Evolutionary conservation across 2,797 vertebrate species (phyloP), one percentile per base, ranked within the genome.

Genomic region (Meriones psammophilus): DNA sequence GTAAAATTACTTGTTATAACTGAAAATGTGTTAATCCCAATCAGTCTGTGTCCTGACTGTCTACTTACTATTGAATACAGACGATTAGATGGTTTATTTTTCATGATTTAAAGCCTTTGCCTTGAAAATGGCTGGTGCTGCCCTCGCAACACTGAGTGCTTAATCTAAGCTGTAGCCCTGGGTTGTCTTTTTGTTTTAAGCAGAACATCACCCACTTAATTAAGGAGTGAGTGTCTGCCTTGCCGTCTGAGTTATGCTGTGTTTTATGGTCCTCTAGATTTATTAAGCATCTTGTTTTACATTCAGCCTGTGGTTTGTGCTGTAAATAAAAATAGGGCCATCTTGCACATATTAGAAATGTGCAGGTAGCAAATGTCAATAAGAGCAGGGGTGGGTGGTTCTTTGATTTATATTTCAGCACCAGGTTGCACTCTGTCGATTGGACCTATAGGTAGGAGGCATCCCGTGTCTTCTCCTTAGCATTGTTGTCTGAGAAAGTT

Each of bases 1-100:
- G 99, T 99, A 99, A 99, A 99, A 99, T 99, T 99, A 99, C 99
- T 99, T 98, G 98, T 99, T 99, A 99, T 99, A 98, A 99, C 99
- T 96, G 98, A 98, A 98, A 98, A 99, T 98, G 99, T 98, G 99
- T 99, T 99, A 99, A 99, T 99, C 99, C 98, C 98, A 98, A 98
- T 98, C 98, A 97, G 98, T 96, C 98, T 98, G 97, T 97, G 98
- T 98, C 98, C 98, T 83, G 98, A 96, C 98, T 98, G 97, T 98
- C 98, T 98, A 97, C 98, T 98, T 97, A 97, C 97, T 98, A 85
- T 98, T 98, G 98, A 98, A 98, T 98, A 96, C 97, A 94, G 96
- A 92, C 98, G 96, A 97, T 96, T 97, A 97, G 95, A 97, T 98
- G 97, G 98, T 98, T 98, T 98, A 98, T 98, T 98, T 98, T 98